A percentile compares a stretch with the other conserved stretches of the same genome.
Conservation (phyloP, 92 coral and sea anemone species). For the Montipora capitata region DNA sequence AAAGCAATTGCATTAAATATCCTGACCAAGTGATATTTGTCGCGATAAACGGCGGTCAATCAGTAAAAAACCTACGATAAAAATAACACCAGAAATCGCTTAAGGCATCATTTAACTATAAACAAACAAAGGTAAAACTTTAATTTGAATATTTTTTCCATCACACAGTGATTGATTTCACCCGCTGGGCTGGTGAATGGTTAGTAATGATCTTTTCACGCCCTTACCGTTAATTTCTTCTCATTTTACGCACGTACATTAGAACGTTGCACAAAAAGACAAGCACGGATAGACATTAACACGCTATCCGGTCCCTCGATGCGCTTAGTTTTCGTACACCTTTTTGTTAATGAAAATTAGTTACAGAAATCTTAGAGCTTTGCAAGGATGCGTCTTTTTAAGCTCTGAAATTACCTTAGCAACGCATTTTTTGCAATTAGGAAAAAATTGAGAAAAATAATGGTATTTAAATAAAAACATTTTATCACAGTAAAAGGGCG, state of each 20-base stretch:
- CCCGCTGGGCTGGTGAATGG: conserved; percentile 2
- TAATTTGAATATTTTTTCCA: background rate
- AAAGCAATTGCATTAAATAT: background rate
- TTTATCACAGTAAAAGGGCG: too few species aligned
- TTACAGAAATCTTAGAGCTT: too few species aligned
- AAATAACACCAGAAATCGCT: background rate
- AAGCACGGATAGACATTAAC: background rate
- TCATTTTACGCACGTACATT: background rate
- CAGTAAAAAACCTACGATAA: background rate
- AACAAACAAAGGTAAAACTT: background rate
- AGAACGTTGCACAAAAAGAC: background rate
- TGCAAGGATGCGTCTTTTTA: too few species aligned
- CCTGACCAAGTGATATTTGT: conserved; percentile 4
- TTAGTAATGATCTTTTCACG: background rate
- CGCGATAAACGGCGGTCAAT: background rate
- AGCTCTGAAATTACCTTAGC: conserved; percentile 14
- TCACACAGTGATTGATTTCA: background rate
- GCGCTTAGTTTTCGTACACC: too few species aligned
- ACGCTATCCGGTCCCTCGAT: too few species aligned
- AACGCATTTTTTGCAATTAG: too few species aligned
- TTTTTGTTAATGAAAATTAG: too few species aligned
- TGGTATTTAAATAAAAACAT: too few species aligned
- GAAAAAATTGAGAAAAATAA: too few species aligned
- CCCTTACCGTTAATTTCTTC: background rate
- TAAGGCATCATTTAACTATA: too few species aligned